Base-by-base conservation (phyloP, 2,888 invertebrate genomes). In the Acanthosepion pharaonis region DNA sequence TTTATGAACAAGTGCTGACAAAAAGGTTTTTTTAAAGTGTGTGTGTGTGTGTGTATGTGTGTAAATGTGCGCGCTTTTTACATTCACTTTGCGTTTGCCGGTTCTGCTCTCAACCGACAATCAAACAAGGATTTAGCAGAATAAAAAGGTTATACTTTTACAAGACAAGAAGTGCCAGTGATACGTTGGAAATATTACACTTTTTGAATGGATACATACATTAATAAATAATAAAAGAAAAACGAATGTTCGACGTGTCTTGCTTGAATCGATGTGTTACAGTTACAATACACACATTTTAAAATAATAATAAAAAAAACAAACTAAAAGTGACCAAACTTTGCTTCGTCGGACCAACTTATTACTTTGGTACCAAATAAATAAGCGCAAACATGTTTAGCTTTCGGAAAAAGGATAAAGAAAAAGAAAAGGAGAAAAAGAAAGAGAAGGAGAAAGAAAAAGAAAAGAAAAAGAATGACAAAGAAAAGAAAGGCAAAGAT, bases 391-490 rank as follows among this genome's bases (percentile, higher is more conserved):
- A n/a, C 94, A 99, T 99, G 99, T 99, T 99, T 97, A 99, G 98
- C 98, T 99, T 99, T 97, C 99, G 99, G 98, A 99, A 99, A 98
- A 98, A 98, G 97, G 98, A 98, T 97, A 98, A 98, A 97, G 98
- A 98, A 97, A 98, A 98, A 97, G 98, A 98, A 97, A 95, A 98
- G 98, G 98, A 98, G 97, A 98, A 98, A 97, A 98, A 98, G 97
- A 98, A 98, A 97, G 98, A 98, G 97, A 95, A 98, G 98, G 96
- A 98, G 98, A 98, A 98, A 96, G 98, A 98, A 97, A 98, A 99
- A 97, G 98, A 98, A 97, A 98, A 98, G 98, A 98, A 98, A 97
- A 98, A 98, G 96, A 98, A 98, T 97, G 98, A 98, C 96, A 97
- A 98, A 94, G 98, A 94, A 92, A 95, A 94, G 94, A 98, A 91